Percentiles rank a stretch among this genome's conserved stretches.
These are phyloP conservation scores for Camelus dromedarius DNA, from an alignment of 2,113 vertebrate species.

Conservation along the genomic window DNA sequence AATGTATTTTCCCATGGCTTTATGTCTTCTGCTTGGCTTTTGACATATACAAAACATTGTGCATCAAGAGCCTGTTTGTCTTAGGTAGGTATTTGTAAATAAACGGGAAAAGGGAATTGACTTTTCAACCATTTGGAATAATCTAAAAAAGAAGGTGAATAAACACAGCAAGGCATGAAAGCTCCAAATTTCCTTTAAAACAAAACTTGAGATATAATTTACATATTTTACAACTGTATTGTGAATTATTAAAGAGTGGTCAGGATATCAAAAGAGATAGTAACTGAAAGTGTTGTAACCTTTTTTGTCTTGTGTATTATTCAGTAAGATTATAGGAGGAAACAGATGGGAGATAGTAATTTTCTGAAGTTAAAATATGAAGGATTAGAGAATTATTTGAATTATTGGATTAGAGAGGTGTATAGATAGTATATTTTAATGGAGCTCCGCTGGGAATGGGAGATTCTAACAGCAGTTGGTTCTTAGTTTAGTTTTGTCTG, in stretches of 20 bases:
- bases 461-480: not conserved
- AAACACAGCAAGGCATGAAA: not conserved
- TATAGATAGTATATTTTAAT: not conserved
- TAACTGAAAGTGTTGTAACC: slow-evolving; percentile 14
- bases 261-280: not conserved
- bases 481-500: slow-evolving; percentile 49
- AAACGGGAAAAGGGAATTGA: slow-evolving; percentile 35
- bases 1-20: not conserved
- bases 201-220: slow-evolving; percentile 18
- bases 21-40: slow-evolving; percentile 35
- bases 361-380: slow-evolving; percentile 56
- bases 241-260: slow-evolving; percentile 39
- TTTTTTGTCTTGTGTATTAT: not conserved
- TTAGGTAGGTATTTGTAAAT: slow-evolving; percentile 49
- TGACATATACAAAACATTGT: slow-evolving; percentile 39
- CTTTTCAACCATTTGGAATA: slow-evolving; percentile 45
- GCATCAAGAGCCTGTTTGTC: slow-evolving; percentile 12
- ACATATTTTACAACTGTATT: slow-evolving; percentile 31
- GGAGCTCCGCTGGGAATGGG: not conserved
- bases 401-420: not conserved
- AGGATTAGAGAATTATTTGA: slow-evolving; percentile 25
- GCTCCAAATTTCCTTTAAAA: slow-evolving; percentile 45
- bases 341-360: not conserved
- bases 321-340: slow-evolving; percentile 3
- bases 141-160: slow-evolving; percentile 33